These are phyloP conservation scores for Epinotia demarniana DNA, from an alignment of 2,888 invertebrate genomes.

Conservation along the genomic window DNA sequence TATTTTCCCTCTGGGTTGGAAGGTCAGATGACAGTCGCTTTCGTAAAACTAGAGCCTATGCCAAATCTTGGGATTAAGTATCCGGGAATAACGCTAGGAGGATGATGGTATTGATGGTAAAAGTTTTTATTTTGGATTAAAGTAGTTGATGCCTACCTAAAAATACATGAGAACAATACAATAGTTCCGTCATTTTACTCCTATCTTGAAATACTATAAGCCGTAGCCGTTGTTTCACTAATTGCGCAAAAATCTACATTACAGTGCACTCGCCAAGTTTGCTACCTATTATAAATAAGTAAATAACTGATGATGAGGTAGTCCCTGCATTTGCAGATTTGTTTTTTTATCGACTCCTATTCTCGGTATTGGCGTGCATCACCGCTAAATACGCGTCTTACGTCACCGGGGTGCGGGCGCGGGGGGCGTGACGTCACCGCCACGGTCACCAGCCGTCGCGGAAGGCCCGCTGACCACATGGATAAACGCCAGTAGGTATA, in stretches of 20 bases:
- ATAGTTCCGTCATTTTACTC: too few relatives aligned
- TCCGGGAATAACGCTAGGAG: too few relatives aligned
- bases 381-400: slow-evolving; percentile 44
- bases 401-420: slow-evolving; percentile 47
- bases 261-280: neutral
- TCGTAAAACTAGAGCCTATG: too few relatives aligned
- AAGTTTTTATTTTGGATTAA: too few relatives aligned
- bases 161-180: too few relatives aligned
- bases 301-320: slow-evolving; percentile 16
- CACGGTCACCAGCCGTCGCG: slow-evolving; percentile 65
- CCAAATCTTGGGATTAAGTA: too few relatives aligned
- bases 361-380: slow-evolving; percentile 33
- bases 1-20: too few relatives aligned
- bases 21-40: too few relatives aligned
- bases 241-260: neutral
- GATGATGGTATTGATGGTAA: too few relatives aligned
- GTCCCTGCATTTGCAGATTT: slow-evolving; percentile 1
- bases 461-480: slow-evolving; percentile 48
- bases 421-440: slow-evolving; percentile 57
- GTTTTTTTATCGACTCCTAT: slow-evolving; percentile 4
- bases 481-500: too few relatives aligned
- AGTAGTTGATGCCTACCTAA: too few relatives aligned
- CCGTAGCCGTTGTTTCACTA: neutral
- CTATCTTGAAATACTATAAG: too few relatives aligned
- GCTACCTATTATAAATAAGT: neutral